Conservation (phyloP, 2,797 vertebrate genomes). For the Rhinoraja longicauda region DNA sequence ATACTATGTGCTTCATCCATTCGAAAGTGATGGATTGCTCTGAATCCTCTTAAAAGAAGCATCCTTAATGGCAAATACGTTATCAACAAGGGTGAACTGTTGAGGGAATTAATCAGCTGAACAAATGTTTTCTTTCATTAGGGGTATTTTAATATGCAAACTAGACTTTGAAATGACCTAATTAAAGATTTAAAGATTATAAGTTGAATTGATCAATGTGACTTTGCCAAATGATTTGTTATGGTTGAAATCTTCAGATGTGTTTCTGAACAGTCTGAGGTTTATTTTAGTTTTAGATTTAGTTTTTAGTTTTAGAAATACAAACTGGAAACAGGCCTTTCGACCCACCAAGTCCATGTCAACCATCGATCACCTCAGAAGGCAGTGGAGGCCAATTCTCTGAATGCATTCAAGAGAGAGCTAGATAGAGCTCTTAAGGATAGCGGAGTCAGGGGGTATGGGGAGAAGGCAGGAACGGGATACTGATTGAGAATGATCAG, state of each 20-base stretch:
- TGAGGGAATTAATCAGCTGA: conserved; percentile 6
- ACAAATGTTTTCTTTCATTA: conserved; percentile 21
- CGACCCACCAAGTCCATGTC: too few relatives aligned
- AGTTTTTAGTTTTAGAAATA: too few relatives aligned
- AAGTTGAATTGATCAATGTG: background rate
- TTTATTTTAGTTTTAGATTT: too few relatives aligned
- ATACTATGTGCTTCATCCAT: background rate
- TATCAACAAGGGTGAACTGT: conserved; percentile 7
- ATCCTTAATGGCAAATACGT: background rate
- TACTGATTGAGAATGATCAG: too few relatives aligned
- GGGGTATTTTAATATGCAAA: conserved; percentile 13
- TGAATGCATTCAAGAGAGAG: too few relatives aligned
- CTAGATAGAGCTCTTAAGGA: too few relatives aligned
- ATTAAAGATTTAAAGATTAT: conserved; percentile 27
- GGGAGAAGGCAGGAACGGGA: too few relatives aligned
- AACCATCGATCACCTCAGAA: too few relatives aligned
- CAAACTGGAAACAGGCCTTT: too few relatives aligned
- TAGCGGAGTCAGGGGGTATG: too few relatives aligned
- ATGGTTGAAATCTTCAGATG: background rate
- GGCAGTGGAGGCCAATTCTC: too few relatives aligned
- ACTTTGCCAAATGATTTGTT: background rate
- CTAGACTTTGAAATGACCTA: background rate
- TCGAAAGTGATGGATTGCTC: background rate
- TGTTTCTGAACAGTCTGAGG: background rate
- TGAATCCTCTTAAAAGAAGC: conserved; percentile 18